Evolutionary conservation across 2,113 vertebrate genomes (phyloP), one percentile per base, ranked within the genome.

Genomic region (Urocynchramus pylzowi): DNA sequence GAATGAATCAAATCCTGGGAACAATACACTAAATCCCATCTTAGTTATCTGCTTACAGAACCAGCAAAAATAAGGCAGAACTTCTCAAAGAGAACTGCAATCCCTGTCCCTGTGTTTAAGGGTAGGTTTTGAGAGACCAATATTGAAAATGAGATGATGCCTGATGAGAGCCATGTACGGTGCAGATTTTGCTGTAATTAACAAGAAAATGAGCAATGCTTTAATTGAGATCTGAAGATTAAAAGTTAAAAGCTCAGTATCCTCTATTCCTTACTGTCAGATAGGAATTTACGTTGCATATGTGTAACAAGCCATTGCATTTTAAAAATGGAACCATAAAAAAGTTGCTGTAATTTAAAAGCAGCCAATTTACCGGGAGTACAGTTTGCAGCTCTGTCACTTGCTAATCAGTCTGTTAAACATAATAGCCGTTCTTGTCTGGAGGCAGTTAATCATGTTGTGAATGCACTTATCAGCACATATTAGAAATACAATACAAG

Each of bases 381-480:
- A 95, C 89, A 74, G 88, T 95, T 88, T 91, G 90, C 87, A 60
- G 90, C 92, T 92, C 93, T 67, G 90, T 96, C 95, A 93, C 94
- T 97, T 93, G 95, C 95, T 97, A 97, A 97, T 97, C 98, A 97
- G 95, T 96, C 97, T 97, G 97, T 97, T 98, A 96, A 97, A 97
- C 94, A 87, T 97, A 97, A 98, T 96, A 93, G 97, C 96, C 95
- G 63, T 97, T 97, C 97, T 94, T 95, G 97, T 98, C 97, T 97
- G 88, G 53, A 91, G 97, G 97, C 93, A 94, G 92, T 98, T 98
- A 98, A 97, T 98, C 98, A 97, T 96, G 81, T 97, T 97, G 91
- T 97, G 97, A 98, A 97, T 96, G 96, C 76, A 97, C 93, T 97
- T 97, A 98, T 97, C 97, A 96, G 96, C 21, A 39, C 84, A 21